These are phyloP conservation scores for Neuroterus valhalla DNA, from an alignment of 1,140 invertebrate species.

Conservation along the genomic window DNA sequence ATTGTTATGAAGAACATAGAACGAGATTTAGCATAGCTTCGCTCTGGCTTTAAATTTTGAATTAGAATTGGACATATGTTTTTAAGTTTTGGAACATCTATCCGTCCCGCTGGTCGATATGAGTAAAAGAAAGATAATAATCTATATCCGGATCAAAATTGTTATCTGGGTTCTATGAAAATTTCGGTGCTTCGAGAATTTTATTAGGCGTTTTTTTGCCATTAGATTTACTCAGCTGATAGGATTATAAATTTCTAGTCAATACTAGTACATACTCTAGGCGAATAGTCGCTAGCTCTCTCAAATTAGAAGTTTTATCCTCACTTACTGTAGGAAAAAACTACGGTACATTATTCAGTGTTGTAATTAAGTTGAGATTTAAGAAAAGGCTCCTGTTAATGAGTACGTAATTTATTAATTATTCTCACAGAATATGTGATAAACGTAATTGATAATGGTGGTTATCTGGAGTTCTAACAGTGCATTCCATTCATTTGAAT, in stretches of 20 bases:
- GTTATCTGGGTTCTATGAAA: background rate
- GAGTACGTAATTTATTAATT: background rate
- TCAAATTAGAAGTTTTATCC: conserved; percentile 1
- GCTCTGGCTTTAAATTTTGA: background rate
- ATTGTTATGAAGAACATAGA: conserved; percentile 4
- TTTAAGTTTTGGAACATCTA: background rate
- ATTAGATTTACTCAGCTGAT: conserved; percentile 10
- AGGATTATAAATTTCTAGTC: conserved; percentile 26
- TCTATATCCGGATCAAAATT: background rate
- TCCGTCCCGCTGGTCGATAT: background rate
- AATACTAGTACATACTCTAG: conserved; percentile 3
- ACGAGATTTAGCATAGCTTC: background rate
- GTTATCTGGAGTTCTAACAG: background rate
- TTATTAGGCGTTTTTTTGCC: background rate
- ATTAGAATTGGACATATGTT: background rate
- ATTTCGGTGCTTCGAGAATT: background rate
- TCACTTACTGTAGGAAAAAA: background rate
- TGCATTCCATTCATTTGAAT: background rate
- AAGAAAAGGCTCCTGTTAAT: background rate
- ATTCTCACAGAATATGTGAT: conserved; percentile 9
- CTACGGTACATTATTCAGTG: conserved; percentile 9
- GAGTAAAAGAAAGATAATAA: background rate
- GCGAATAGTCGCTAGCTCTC: background rate
- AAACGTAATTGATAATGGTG: conserved; percentile 4
- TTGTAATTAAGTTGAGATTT: conserved; percentile 13